Percentiles rank a stretch among this genome's conserved stretches.
Evolutionary conservation across 2,797 vertebrate species (phyloP).

Genomic region (Hozukius guyotensis): DNA sequence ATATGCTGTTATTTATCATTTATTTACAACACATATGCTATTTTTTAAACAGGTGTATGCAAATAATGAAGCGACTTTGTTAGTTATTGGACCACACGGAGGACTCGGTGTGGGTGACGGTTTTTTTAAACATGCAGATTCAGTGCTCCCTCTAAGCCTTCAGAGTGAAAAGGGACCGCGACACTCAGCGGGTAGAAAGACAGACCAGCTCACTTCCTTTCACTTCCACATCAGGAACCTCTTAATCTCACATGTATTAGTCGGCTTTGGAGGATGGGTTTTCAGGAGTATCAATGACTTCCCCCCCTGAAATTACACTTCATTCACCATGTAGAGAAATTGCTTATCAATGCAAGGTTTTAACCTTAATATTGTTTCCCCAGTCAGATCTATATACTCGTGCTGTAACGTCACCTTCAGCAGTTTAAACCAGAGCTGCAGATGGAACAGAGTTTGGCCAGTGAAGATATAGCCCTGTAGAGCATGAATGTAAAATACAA

Average conservation of each 20-base stretch:
- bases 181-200: slow-evolving; percentile 47
- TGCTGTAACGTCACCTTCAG: background rate
- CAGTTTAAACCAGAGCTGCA: background rate
- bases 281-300: background rate
- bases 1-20: slow-evolving; percentile 50
- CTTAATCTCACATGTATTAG: fast-evolving
- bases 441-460: background rate
- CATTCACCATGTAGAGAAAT: background rate
- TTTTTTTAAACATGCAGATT: slow-evolving; percentile 66
- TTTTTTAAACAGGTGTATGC: slow-evolving; percentile 35
- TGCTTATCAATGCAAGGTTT: background rate
- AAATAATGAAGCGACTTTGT: slow-evolving; percentile 28
- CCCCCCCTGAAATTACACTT: background rate
- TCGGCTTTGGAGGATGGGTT: background rate
- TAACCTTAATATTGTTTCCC: background rate
- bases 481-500: background rate
- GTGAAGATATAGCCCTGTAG: background rate
- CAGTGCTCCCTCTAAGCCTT: slow-evolving; percentile 82
- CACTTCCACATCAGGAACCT: background rate
- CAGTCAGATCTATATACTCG: background rate
- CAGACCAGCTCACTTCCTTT: slow-evolving; percentile 35
- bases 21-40: slow-evolving; percentile 68
- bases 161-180: slow-evolving; percentile 50
- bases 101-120: slow-evolving; percentile 1
- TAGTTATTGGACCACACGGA: slow-evolving; percentile 29